Evolutionary conservation across 2,888 invertebrate genomes (phyloP).

Genomic region (Hemaris fuciformis): DNA sequence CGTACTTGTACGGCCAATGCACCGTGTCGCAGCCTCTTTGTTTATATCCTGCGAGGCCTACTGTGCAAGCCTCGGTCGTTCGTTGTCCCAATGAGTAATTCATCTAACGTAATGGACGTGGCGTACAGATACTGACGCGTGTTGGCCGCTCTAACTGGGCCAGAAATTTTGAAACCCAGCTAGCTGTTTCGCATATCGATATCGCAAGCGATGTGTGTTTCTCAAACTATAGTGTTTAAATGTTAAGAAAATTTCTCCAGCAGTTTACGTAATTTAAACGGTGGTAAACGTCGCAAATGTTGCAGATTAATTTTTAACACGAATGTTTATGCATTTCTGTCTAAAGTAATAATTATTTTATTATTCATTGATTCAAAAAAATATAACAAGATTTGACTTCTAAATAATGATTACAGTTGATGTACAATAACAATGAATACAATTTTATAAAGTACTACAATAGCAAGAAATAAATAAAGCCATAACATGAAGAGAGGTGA

Average conservation of each 20-base stretch:
- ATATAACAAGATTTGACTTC: too few relatives aligned
- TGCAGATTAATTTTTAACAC: neutral
- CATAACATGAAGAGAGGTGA: slow-evolving; percentile 42
- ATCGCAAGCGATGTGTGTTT: neutral
- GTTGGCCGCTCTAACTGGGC: neutral
- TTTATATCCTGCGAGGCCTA: slow-evolving; percentile 71
- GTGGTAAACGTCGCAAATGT: neutral
- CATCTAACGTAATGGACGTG: slow-evolving; percentile 17
- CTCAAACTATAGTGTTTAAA: neutral
- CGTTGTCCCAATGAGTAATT: slow-evolving; percentile 41
- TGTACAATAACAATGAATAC: neutral
- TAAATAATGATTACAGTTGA: neutral
- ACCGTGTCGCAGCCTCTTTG: slow-evolving; percentile 79
- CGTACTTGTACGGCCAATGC: slow-evolving; percentile 77
- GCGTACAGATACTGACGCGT: neutral
- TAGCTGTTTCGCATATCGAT: neutral
- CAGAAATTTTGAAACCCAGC: slow-evolving; percentile 5
- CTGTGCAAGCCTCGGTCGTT: slow-evolving; percentile 43
- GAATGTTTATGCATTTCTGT: neutral
- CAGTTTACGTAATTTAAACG: slow-evolving; percentile 6
- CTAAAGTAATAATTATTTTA: neutral
- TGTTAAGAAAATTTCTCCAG: neutral
- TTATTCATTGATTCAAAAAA: neutral
- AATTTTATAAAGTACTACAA: neutral
- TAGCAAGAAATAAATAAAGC: neutral